These are phyloP conservation scores for Paracyclopina nana DNA, from an alignment of 1,140 invertebrate genomes.

Conservation along the genomic window DNA sequence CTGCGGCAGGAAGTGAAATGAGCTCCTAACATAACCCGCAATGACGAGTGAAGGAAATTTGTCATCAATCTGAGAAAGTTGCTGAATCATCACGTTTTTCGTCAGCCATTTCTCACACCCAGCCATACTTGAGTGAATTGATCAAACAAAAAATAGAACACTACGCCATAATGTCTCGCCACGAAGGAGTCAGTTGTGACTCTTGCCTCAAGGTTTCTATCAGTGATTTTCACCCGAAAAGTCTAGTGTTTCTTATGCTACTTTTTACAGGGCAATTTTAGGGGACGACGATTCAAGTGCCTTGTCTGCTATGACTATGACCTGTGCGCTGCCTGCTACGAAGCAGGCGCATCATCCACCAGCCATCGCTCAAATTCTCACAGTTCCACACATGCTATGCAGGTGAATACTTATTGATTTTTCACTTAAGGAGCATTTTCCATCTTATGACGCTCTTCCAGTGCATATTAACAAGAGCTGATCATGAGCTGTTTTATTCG, in stretches of 20 bases:
- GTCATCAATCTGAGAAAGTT: too few species aligned
- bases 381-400: background rate
- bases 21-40: too few species aligned
- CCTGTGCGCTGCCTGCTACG: conserved; percentile 86
- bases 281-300: conserved; percentile 92
- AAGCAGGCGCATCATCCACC: too few species aligned
- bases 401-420: background rate
- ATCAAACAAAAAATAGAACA: too few species aligned
- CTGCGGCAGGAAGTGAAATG: too few species aligned
- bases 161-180: conserved; percentile 17
- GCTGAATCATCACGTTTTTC: too few species aligned
- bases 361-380: too few species aligned
- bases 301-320: conserved; percentile 97
- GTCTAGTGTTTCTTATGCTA: too few species aligned
- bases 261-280: conserved; percentile 91
- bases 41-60: too few species aligned
- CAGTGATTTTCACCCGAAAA: too few species aligned
- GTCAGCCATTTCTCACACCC: too few species aligned
- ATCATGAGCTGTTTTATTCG: conserved; percentile 90
- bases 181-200: conserved; percentile 77
- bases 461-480: conserved; percentile 90
- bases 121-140: too few species aligned
- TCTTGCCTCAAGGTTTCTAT: conserved; percentile 96
- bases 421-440: background rate
- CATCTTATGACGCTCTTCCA: conserved; percentile 73